Conservation (phyloP, 2,113 vertebrate genomes). For the Actinemys pallida region DNA sequence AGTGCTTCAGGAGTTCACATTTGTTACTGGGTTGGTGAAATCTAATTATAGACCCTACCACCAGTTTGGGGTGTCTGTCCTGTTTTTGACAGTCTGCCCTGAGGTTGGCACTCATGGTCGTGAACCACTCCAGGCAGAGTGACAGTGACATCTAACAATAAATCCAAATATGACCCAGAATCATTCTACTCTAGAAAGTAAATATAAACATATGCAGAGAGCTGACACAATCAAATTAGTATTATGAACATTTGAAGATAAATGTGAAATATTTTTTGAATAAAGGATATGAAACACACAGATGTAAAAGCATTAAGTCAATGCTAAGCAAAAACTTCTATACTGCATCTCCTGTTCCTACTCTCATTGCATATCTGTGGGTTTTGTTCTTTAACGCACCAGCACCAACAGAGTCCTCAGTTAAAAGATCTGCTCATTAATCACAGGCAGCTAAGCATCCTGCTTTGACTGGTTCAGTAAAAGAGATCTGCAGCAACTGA, state of each 20-base stretch:
- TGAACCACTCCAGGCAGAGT: background rate
- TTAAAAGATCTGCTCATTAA: slow-evolving; percentile 54
- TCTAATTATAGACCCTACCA: background rate
- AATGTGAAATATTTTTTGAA: background rate
- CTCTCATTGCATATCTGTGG: background rate
- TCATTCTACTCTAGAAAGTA: background rate
- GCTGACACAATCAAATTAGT: slow-evolving; percentile 41
- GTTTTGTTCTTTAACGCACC: slow-evolving; percentile 29
- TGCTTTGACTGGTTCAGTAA: slow-evolving; percentile 55
- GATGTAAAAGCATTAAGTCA: slow-evolving; percentile 16
- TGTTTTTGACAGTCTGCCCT: background rate
- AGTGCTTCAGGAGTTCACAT: background rate
- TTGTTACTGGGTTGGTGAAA: background rate
- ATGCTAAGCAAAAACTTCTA: slow-evolving; percentile 3
- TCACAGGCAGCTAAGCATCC: slow-evolving; percentile 54
- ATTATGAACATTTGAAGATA: slow-evolving; percentile 22
- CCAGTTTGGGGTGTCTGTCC: background rate
- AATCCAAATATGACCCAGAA: slow-evolving; percentile 1
- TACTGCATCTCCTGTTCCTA: background rate
- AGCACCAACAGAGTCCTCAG: slow-evolving; percentile 8
- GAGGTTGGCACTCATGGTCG: background rate
- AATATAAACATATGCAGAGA: slow-evolving; percentile 8
- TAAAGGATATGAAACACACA: slow-evolving; percentile 7
- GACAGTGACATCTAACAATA: slow-evolving; percentile 9
- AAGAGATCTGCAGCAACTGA: slow-evolving; percentile 44